A percentile compares a stretch with the other conserved stretches of the same genome.
Evolutionary conservation across 2,797 vertebrate genomes (phyloP).

Genomic region (Sebastes glaucus): DNA sequence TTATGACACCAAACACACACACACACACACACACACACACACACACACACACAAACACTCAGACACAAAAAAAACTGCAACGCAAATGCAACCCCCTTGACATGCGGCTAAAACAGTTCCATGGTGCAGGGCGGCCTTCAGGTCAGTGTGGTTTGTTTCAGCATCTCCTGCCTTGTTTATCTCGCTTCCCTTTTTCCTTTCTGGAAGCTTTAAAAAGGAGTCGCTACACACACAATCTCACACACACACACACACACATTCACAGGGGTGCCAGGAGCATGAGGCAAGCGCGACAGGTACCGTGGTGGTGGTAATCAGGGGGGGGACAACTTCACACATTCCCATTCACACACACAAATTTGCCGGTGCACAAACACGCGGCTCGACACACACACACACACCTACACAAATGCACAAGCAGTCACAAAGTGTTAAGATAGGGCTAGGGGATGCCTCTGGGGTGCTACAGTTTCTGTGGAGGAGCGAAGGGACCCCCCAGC

Average conservation of each 20-base stretch:
- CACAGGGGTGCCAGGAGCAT: conserved; percentile 1
- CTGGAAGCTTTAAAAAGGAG: conserved; percentile 27
- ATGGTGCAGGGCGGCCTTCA: conserved; percentile 19
- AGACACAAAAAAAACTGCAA: not conserved
- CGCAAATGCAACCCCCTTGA: conserved; percentile 4
- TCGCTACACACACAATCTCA: not conserved
- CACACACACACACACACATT: not conserved
- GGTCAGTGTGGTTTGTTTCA: conserved; percentile 32
- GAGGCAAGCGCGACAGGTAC: conserved; percentile 32
- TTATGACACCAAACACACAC: conserved; percentile 22
- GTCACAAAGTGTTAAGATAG: conserved; percentile 37
- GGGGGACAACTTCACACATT: conserved; percentile 32
- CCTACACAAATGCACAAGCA: conserved; percentile 29
- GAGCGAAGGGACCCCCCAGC: conserved; percentile 70
- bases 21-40: not conserved
- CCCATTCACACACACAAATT: conserved; percentile 23
- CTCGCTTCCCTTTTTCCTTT: conserved; percentile 13
- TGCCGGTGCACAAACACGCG: conserved; percentile 14
- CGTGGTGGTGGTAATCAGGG: conserved; percentile 17
- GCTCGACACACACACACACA: conserved; percentile 35
- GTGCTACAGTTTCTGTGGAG: conserved; percentile 61
- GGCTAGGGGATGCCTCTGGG: conserved; percentile 58
- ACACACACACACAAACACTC: not conserved
- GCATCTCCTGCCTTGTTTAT: not conserved
- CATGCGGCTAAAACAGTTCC: not conserved